Base-by-base conservation (phyloP, 1,140 invertebrate genomes). In the Dreissena polymorpha region DNA sequence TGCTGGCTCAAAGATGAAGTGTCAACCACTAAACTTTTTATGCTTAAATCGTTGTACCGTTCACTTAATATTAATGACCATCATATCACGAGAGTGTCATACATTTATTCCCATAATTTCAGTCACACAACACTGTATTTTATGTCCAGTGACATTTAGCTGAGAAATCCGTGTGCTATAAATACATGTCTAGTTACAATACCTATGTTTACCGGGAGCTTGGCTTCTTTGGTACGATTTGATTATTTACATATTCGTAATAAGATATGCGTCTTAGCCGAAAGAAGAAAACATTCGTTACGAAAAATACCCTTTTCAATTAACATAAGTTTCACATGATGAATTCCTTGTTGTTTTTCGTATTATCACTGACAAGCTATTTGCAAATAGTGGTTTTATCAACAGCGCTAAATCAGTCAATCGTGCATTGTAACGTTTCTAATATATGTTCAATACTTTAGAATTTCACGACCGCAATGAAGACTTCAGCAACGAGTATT, bases 401-500 rank as follows among this genome's bases (percentile, higher is more conserved):
- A 21, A 6, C 12, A 74, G 0, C 10, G 70, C 16, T 12, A 21
- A n/a, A 12, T 16, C 69, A 60, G 16, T 6, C 57, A n/a, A 23
- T n/a, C 3, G 12, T 60, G 57, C 21, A 60, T 60, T n/a, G 21
- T 23, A 60, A n/a, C 2, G 70, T 10, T 57, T 64, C 64, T n/a
- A 2, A 67, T 53, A 14, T 53, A 10, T 21, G 16, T n/a, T 10
- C 23, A 60, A 63, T 72, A 51, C 72, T 60, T n/a, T 12, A 85
- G 78, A 76, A 18, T 82, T 73, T 73, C 13, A 64, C 0, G 23
- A 76, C n/a, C 57, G 76, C 21, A 73, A 69, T 21, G 63, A 69
- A 13, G 16, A 72, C 6, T 85, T 55, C 18, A 65, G 53, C 49
- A 65, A n/a, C 16, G 64, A 85, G 57, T 85, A 55, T 50, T 85